Evolutionary conservation across 2,888 invertebrate species (phyloP), one percentile per base, ranked within the genome.

Genomic region (Alviniconcha strummeri): DNA sequence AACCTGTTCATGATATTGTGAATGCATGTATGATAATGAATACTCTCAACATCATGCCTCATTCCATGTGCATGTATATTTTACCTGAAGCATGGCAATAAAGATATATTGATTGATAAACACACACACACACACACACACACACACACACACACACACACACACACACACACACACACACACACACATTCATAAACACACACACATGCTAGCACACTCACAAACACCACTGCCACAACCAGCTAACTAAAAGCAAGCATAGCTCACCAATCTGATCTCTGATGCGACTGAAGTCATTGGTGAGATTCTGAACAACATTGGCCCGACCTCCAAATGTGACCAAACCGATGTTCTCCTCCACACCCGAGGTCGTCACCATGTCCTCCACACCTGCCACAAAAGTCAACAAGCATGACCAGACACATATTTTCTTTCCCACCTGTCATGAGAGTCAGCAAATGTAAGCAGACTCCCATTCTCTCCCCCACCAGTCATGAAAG

Each of bases 321-420:
- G 82, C 82, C 5, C 69, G 69, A 15, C 76, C 82, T 5, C 82
- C 82, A 69, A 82, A 82, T 9, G 82, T 82, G 8, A 82, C 82
- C n/a, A 82, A 77, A 6, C 82, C 82, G 17, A 82, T 77, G 69
- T 82, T 82, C 57, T 82, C 82, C 54, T 82, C 82, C 17, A 69
- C 56, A 1, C 82, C 71, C 69, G 67, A 69, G 60, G 13, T 13
- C 0, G 60, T 60, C 60, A 60, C 60, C 13, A 13, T 60, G 60
- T 60, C 60, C 13, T 60, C 60, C 60, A 60, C 60, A 60, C 60
- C 60, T 60, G 60, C 13, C 60, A 36, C 36, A 36, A 36, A 36
- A 36, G 36, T 36, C 36, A 36, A 36, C 36, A 36, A 36, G 36
- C 36, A 36, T 36, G 36, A 36, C 36, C 36, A 3, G 36, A 36